These are phyloP conservation scores for Dinothrombium tinctorium DNA, from an alignment of 1,140 invertebrate genomes.

Conservation along the genomic window DNA sequence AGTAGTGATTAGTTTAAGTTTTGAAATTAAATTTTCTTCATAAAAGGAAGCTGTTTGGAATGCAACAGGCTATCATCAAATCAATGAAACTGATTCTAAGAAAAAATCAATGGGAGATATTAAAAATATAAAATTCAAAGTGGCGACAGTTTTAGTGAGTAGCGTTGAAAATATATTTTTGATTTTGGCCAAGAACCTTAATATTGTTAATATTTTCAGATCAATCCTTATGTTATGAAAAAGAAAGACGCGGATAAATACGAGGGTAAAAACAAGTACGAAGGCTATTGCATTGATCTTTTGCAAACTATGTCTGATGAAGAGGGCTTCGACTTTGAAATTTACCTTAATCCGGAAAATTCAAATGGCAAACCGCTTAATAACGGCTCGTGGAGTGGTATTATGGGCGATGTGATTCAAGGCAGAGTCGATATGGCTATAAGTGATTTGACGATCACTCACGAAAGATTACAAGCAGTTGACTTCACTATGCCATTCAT, in stretches of 20 bases:
- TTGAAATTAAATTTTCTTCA: too few species aligned
- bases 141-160: neutral
- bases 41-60: too few species aligned
- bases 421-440: constrained; percentile 70
- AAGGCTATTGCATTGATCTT: constrained; percentile 92
- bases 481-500: constrained; percentile 91
- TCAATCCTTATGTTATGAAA: neutral
- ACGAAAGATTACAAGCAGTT: constrained; percentile 61
- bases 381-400: constrained; percentile 22
- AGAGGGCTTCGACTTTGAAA: constrained; percentile 76
- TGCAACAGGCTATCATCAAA: too few species aligned
- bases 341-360: constrained; percentile 70
- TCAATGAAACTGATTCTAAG: too few species aligned
- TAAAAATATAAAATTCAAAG: constrained; percentile 1
- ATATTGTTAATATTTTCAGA: neutral
- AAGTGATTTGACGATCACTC: constrained; percentile 78
- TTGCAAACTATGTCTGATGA: constrained; percentile 51
- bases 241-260: too few species aligned
- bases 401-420: constrained; percentile 52
- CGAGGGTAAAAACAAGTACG: constrained; percentile 41
- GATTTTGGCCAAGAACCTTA: neutral
- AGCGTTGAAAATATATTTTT: neutral
- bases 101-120: too few species aligned
- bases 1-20: too few species aligned
- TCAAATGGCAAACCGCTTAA: constrained; percentile 18